Base-by-base conservation (phyloP, 2,797 vertebrate genomes). In the Bradypodion ventrale region DNA sequence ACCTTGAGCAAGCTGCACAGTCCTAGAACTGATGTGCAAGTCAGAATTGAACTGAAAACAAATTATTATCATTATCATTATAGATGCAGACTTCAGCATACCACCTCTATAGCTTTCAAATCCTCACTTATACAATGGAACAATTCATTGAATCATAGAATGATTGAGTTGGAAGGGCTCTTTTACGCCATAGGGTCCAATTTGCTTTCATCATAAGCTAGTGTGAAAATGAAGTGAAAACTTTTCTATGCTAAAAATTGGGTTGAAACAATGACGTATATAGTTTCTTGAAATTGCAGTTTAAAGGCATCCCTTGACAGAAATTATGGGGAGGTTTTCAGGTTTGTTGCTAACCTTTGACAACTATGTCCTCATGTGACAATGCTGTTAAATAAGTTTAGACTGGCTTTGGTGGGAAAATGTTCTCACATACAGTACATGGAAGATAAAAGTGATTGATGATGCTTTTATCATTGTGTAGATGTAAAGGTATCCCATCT, bases 311-410 rank as follows among this genome's bases (percentile, higher is more conserved):
- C 42, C n/a, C n/a, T n/a, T n/a, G 46, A 62, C 60, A 77, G 8
- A 62, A 29, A 44, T 0, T 13, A 4, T 8, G 60, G 62, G 40
- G 46, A 37, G n/a, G 27, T 37, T 56, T 66, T 29, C 74, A 7
- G 44, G 3, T 35, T 66, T 21, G 49, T 78, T 81, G 9, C 29
- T n/a, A 46, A 32, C 63, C 87, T 69, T 42, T 77, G 15, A 27
- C 3, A 70, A 29, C 13, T 65, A 29, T 73, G n/a, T 2, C 15
- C 27, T 73, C 74, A 52, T 74, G 80, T 46, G 87, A 83, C 85
- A 84, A 62, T 75, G 70, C 27, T 32, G 78, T 29, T 63, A 27
- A 74, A n/a, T 68, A 70, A 70, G 3, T 46, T 69, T n/a, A 46
- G 62, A 49, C 4, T 15, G 15, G 9, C 29, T 29, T n/a, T 52